A percentile compares a stretch with the other conserved stretches of the same genome.
Evolutionary conservation across 2,113 vertebrate species (phyloP).

Genomic region (Scortum barcoo): DNA sequence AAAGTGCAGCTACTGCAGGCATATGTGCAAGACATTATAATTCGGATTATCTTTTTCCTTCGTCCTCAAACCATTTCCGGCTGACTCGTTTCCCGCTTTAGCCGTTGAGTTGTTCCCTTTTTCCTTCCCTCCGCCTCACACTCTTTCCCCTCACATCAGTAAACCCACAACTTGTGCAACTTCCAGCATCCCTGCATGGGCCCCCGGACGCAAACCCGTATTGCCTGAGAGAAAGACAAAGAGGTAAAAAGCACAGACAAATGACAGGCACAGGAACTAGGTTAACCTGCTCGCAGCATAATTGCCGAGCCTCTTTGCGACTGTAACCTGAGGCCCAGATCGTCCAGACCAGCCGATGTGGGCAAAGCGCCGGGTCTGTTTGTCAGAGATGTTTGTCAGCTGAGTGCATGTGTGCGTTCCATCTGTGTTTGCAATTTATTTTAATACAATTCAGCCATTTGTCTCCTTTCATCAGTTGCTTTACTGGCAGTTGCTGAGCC

Average conservation of each 20-base stretch:
- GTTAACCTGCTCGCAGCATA: neutral
- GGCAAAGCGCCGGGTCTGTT: constrained; percentile 17
- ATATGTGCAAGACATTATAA: constrained; percentile 28
- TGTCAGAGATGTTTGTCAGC: constrained; percentile 49
- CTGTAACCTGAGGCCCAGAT: constrained; percentile 25
- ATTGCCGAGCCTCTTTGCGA: constrained; percentile 12
- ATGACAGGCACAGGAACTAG: constrained; percentile 3
- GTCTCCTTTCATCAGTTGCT: constrained; percentile 50
- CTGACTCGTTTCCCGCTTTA: constrained; percentile 4
- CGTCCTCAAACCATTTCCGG: constrained; percentile 32
- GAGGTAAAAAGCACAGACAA: neutral
- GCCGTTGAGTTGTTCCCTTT: neutral
- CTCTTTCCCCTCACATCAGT: constrained; percentile 16
- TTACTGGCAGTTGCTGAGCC: constrained; percentile 26
- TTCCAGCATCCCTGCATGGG: neutral
- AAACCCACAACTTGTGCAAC: constrained; percentile 30
- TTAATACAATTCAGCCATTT: constrained; percentile 51
- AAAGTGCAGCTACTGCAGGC: neutral
- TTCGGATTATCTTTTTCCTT: neutral
- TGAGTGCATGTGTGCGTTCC: constrained; percentile 18
- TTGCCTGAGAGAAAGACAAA: neutral
- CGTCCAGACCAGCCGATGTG: constrained; percentile 9
- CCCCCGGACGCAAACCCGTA: neutral
- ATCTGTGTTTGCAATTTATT: constrained; percentile 66
- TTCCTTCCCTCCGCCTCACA: neutral